A percentile compares a stretch with the other conserved stretches of the same genome.
Conservation (phyloP, 2,888 invertebrate genomes). For the Serripes groenlandicus region DNA sequence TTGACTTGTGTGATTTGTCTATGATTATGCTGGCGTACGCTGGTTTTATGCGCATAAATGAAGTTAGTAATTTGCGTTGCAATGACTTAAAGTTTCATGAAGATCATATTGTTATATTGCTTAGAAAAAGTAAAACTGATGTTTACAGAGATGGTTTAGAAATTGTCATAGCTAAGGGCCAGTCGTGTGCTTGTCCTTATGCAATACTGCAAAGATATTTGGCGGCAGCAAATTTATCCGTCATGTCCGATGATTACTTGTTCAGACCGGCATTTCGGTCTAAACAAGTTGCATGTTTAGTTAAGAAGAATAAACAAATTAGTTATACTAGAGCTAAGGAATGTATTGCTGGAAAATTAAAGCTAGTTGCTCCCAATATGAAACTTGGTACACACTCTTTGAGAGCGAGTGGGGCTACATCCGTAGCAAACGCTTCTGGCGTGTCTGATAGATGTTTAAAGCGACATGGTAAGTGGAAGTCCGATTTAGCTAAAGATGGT, state of each 20-base stretch:
- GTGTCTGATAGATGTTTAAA: conserved; percentile 38
- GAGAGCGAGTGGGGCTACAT: conserved; percentile 31
- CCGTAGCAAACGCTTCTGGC: conserved; percentile 12
- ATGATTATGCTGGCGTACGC: conserved; percentile 33
- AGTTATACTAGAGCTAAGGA: conserved; percentile 43
- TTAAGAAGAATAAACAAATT: conserved; percentile 27
- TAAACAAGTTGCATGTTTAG: neutral
- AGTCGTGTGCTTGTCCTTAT: conserved; percentile 30
- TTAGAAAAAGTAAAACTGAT: conserved; percentile 44
- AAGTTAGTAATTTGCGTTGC: conserved; percentile 11
- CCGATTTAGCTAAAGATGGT: conserved; percentile 28
- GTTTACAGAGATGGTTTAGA: conserved; percentile 28
- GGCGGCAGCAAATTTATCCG: neutral
- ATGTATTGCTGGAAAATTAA: conserved; percentile 28
- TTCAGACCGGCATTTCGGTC: conserved; percentile 36
- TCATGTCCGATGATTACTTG: conserved; percentile 8
- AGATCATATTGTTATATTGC: conserved; percentile 6
- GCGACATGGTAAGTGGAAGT: conserved; percentile 47
- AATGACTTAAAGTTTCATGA: conserved; percentile 18
- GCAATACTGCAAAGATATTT: conserved; percentile 36
- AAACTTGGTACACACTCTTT: conserved; percentile 40
- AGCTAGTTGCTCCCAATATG: conserved; percentile 38
- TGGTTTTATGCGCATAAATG: conserved; percentile 29
- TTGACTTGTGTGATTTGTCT: conserved; percentile 27
- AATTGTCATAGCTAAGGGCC: conserved; percentile 33